Evolutionary conservation across 2,888 invertebrate genomes (phyloP).

Genomic region (Lasioglossum lativentre): DNA sequence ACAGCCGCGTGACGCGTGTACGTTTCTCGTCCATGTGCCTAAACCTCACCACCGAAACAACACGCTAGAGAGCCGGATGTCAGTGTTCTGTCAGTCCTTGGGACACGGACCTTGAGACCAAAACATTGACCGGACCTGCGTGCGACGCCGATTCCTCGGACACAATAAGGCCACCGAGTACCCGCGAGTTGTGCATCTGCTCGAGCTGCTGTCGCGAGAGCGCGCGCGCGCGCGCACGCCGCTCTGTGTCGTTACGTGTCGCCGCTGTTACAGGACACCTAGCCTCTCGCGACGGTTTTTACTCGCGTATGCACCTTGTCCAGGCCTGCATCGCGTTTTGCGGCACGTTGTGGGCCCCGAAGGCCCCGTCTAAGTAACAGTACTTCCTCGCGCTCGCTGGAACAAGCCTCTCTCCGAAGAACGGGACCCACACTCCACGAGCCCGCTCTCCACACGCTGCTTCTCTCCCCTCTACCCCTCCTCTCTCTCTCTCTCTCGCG

Average conservation of each 20-base stretch:
- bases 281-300: not conserved
- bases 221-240: not conserved
- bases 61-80: not conserved
- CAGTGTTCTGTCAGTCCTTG: not conserved
- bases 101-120: constrained; percentile 4
- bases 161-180: not conserved
- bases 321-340: constrained; percentile 61
- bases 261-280: not conserved
- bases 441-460: constrained; percentile 59
- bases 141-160: not conserved
- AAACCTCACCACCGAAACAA: not conserved
- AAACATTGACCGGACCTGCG: constrained; percentile 18
- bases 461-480: constrained; percentile 4
- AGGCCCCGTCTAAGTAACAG: constrained; percentile 77
- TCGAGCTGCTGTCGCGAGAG: not conserved
- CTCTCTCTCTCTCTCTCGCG: not conserved
- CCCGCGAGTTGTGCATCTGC: not conserved
- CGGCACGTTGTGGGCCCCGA: constrained; percentile 66
- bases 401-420: constrained; percentile 75
- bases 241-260: not conserved
- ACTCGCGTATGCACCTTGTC: constrained; percentile 47
- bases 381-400: constrained; percentile 75
- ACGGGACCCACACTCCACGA: constrained; percentile 73
- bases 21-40: not conserved
- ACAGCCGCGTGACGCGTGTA: constrained; percentile 33